A percentile compares a stretch with the other conserved stretches of the same genome.
phyloP scores from a whole-genome alignment of 2,888 invertebrate species.

The Amiota minor region DNA sequence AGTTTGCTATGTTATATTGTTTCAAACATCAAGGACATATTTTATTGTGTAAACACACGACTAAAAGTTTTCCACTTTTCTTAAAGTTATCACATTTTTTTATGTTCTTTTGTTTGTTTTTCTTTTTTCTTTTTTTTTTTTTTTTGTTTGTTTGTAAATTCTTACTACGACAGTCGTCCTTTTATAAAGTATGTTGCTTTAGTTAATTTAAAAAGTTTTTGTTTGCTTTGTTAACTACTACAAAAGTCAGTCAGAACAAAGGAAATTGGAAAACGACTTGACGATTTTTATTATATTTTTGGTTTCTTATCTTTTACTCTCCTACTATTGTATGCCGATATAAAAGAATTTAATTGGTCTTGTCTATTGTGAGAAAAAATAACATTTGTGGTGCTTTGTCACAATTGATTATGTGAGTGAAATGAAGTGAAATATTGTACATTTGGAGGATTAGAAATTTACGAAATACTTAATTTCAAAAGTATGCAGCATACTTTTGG shows the following conservation, averaged over 20 bases:
- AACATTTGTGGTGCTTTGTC: constrained; percentile 52
- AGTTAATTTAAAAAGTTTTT: constrained; percentile 65
- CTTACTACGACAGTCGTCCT: constrained; percentile 39
- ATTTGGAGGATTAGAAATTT: too few relatives aligned
- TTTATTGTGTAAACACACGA: constrained; percentile 67
- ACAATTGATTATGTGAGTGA: not conserved
- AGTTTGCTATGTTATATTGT: constrained; percentile 38
- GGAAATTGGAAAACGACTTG: constrained; percentile 64
- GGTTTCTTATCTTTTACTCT: not conserved
- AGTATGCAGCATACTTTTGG: constrained; percentile 15
- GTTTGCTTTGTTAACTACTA: constrained; percentile 56
- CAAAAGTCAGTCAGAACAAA: constrained; percentile 48
- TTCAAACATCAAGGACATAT: constrained; percentile 55
- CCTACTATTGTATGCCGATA: not conserved
- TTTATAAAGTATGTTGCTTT: constrained; percentile 38
- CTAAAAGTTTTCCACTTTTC: constrained; percentile 66
- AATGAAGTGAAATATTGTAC: not conserved
- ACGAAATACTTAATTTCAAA: not conserved
- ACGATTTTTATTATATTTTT: constrained; percentile 44
- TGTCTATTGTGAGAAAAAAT: constrained; percentile 56
- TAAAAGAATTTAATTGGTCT: not conserved
- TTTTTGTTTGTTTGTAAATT: constrained; percentile 20
- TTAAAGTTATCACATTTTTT: constrained; percentile 54
- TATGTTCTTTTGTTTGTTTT: constrained; percentile 28
- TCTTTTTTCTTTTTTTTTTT: not conserved